A percentile compares a stretch with the other conserved stretches of the same genome.
Evolutionary conservation across 2,113 vertebrate genomes (phyloP).

Genomic region (Turnix velox): DNA sequence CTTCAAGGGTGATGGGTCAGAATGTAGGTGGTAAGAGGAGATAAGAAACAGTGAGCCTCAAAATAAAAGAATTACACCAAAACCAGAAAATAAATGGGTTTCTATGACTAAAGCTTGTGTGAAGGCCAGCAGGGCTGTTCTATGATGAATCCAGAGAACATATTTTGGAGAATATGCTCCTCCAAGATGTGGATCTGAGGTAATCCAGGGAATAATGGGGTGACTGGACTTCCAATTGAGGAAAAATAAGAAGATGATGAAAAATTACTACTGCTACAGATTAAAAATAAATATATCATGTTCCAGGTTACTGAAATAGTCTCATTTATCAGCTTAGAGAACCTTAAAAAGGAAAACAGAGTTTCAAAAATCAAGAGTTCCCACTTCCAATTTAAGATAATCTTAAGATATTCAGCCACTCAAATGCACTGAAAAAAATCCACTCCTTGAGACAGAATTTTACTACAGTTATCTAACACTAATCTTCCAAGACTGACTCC

Average conservation of each 20-base stretch:
- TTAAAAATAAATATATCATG: not conserved
- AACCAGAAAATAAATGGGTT: not conserved
- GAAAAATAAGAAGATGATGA: not conserved
- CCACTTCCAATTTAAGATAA: not conserved
- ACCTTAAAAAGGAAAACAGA: not conserved
- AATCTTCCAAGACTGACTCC: not conserved
- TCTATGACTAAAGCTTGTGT: not conserved
- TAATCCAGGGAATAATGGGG: not conserved
- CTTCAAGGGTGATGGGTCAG: not conserved
- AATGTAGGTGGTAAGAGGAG: not conserved
- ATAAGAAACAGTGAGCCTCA: not conserved
- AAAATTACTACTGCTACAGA: not conserved
- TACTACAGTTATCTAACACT: not conserved
- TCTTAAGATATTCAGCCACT: not conserved
- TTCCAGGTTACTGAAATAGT: not conserved
- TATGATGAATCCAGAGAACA: not conserved
- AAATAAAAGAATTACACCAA: not conserved
- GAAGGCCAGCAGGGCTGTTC: not conserved
- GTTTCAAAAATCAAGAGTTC: not conserved
- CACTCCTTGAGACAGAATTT: not conserved
- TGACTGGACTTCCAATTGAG: not conserved
- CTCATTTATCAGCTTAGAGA: not conserved
- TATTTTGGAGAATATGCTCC: not conserved
- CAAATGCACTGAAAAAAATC: not conserved
- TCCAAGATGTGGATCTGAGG: not conserved